A percentile compares a stretch with the other conserved stretches of the same genome.
These are phyloP conservation scores for Cinclus cinclus DNA, from an alignment of 2,113 vertebrate species.

Conservation along the genomic window DNA sequence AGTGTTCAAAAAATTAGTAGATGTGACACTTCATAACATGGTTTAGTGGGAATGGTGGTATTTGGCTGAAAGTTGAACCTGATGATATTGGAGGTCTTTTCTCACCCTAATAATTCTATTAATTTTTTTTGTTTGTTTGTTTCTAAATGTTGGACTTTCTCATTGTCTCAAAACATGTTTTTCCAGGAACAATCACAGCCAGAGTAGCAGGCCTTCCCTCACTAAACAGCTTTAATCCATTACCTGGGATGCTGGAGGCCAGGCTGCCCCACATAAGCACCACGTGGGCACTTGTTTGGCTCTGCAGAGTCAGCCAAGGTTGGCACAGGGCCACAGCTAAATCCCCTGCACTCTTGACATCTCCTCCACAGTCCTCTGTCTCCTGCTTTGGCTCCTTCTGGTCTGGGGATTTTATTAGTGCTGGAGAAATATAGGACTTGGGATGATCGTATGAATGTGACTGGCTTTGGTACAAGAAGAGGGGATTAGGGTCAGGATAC, in stretches of 20 bases:
- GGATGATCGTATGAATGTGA: rapidly evolving
- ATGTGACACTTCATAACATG: not conserved
- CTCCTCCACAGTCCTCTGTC: not conserved
- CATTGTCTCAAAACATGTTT: not conserved
- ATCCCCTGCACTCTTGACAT: not conserved
- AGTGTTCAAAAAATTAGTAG: not conserved
- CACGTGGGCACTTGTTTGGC: rapidly evolving
- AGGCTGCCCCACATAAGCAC: not conserved
- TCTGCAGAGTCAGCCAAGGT: not conserved
- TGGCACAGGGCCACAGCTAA: not conserved
- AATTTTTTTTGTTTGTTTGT: not conserved
- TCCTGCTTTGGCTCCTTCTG: not conserved
- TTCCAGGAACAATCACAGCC: not conserved
- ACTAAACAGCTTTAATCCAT: not conserved
- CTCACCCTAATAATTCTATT: not conserved
- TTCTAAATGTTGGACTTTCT: not conserved
- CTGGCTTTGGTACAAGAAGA: not conserved
- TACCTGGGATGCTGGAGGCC: not conserved
- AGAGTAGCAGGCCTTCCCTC: not conserved
- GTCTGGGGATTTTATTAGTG: not conserved
- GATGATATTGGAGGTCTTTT: rapidly evolving
- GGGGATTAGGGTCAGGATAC: not conserved
- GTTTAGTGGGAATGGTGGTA: not conserved
- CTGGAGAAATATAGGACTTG: not conserved
- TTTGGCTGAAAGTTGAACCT: not conserved